Base-by-base conservation (phyloP, 2,888 invertebrate genomes). In the Campopleginae sp. region DNA sequence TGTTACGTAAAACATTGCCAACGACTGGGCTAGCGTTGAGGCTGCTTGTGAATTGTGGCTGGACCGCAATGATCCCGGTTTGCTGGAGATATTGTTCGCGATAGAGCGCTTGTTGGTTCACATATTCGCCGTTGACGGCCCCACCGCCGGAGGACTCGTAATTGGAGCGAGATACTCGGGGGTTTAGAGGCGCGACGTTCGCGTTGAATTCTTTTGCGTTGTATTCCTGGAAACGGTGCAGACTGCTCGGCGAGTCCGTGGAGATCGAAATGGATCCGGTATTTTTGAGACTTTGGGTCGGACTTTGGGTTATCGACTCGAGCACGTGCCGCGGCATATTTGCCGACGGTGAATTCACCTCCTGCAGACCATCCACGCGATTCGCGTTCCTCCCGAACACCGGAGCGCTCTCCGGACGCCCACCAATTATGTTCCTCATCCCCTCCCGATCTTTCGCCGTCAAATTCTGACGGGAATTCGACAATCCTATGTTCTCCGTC, bases 261-360 rank as follows among this genome's bases (percentile, higher is more conserved):
- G 90, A 90, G 1, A 51, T 31, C n/a, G 91, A 90, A 23, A 91
- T 89, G 0, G 92, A 90, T 8, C 63, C 65, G 6, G 89, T 72
- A 70, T 91, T 91, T 79, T 91, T 92, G 54, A 91, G 54, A 61
- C 91, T 92, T 84, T 93, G 93, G 0, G 93, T 93, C 3, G 93
- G 93, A 74, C 93, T 93, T 82, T 93, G 93, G 0, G 92, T 92
- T 82, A 93, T 93, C 4, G 93, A 91, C 84, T 93, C 93, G 71
- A 93, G 88, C 6, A 93, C 91, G 87, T 93, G 93, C 2, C 93
- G 87, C 3, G 93, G 92, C 92, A 93, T 93, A 70, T 87, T 91
- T 10, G 92, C 91, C 77, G 93, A 92, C 0, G 92, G 90, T 48
- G 87, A 88, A 63, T 90, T 88, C 8, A 84, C 86, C 54, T 93